Evolutionary conservation across 2,797 vertebrate species (phyloP), one percentile per base, ranked within the genome.

Genomic region (Gymnodraco acuticeps): DNA sequence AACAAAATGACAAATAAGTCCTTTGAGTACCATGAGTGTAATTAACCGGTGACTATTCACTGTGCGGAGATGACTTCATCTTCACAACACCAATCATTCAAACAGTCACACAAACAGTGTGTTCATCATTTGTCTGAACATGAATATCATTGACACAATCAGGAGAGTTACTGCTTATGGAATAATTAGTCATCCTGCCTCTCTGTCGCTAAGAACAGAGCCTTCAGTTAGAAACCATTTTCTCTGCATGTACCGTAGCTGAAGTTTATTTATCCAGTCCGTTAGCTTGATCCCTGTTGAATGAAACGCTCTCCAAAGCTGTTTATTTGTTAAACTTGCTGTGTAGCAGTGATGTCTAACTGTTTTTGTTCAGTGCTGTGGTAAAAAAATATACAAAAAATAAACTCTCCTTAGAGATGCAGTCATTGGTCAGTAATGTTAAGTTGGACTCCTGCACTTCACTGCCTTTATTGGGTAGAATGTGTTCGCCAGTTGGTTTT

Each of bases 121-220:
- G 75, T 51, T 84, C 65, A 59, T 78, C 76, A 13, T 81, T 73
- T 67, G 54, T 70, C 19, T 79, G 27, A 53, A 55, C 52, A 82
- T 67, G 60, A 78, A 65, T 76, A 54, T 76, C 66, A 71, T 51
- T 20, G 64, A 72, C 51, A 53, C 55, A 68, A 73, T 78, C 54
- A 56, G 69, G 70, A 59, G 66, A 70, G 63, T 70, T 78, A 68
- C 79, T 60, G 64, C 77, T 75, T 73, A 76, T 76, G 58, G 71
- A 62, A 46, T 53, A 72, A 76, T 47, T 10, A 74, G 64, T 88
- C 86, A 80, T 31, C 10, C 14, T 33, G 16, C 19, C 20, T 55
- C 14, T 15, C 23, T 55, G 4, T 54, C 15, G 47, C 1, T 0
- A n/a, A 13, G 20, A 68, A 52, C 27, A 69, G 62, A 59, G 47